phyloP scores from a whole-genome alignment of 2,888 invertebrate genomes.

The Lithophane semibrunnea region DNA sequence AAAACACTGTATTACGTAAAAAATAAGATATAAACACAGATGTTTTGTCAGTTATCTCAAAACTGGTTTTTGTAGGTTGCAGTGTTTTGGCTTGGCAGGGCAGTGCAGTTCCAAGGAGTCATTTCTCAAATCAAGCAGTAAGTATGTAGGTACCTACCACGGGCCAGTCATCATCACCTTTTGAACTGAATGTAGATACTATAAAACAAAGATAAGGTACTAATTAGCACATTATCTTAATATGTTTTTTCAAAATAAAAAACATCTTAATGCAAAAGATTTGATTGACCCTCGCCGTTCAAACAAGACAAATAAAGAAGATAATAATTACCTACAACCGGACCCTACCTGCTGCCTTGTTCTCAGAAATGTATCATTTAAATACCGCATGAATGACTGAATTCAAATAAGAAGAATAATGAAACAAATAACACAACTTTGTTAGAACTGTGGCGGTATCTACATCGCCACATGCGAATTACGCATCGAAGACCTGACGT shows the following conservation, averaged over 20 bases:
- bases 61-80: too few relatives aligned
- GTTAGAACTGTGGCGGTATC: too few relatives aligned
- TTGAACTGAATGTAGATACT: not conserved
- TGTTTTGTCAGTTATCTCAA: too few relatives aligned
- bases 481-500: too few relatives aligned
- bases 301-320: conserved; percentile 47
- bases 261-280: conserved; percentile 9
- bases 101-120: not conserved
- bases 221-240: conserved; percentile 39
- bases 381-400: conserved; percentile 48
- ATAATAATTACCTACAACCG: conserved; percentile 27
- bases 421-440: conserved; percentile 12
- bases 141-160: not conserved
- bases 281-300: conserved; percentile 42
- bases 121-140: not conserved
- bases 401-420: conserved; percentile 14
- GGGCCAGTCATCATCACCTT: not conserved
- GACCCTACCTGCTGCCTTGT: conserved; percentile 17
- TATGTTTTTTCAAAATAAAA: conserved; percentile 6
- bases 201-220: conserved; percentile 16
- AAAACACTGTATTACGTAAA: too few relatives aligned
- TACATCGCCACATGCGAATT: too few relatives aligned
- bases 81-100: too few relatives aligned
- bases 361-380: conserved; percentile 47
- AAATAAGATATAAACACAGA: too few relatives aligned